These are phyloP conservation scores for Hermaeophaga mercurialis DNA, from an alignment of 2,888 invertebrate genomes.

Conservation along the genomic window DNA sequence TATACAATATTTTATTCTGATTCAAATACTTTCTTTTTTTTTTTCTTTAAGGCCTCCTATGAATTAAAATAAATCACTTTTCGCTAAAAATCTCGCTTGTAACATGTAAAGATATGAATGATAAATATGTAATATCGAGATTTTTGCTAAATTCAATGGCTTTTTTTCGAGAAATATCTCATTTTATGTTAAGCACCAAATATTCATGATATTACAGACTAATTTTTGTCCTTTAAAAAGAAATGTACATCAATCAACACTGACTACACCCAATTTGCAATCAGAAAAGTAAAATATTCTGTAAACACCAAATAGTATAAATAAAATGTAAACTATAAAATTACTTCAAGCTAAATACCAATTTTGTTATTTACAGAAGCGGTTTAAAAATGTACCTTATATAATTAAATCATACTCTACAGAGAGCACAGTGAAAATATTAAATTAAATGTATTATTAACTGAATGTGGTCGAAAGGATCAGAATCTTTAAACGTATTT, in stretches of 20 bases:
- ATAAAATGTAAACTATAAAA: too few relatives aligned
- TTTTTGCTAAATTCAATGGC: slow-evolving; percentile 20
- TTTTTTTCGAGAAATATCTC: slow-evolving; percentile 24
- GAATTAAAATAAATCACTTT: neutral
- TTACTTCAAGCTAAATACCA: too few relatives aligned
- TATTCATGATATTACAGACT: slow-evolving; percentile 32
- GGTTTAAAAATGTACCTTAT: too few relatives aligned
- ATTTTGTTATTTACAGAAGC: too few relatives aligned
- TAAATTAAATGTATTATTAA: too few relatives aligned
- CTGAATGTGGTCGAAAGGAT: too few relatives aligned
- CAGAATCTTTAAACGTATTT: too few relatives aligned
- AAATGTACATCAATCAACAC: slow-evolving; percentile 17
- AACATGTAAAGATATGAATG: slow-evolving; percentile 38
- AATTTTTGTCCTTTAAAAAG: slow-evolving; percentile 20
- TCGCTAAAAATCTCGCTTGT: slow-evolving; percentile 4
- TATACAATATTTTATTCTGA: too few relatives aligned
- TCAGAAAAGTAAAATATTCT: slow-evolving; percentile 1
- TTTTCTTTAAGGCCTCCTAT: neutral
- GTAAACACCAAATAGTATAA: too few relatives aligned
- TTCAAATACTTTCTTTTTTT: too few relatives aligned
- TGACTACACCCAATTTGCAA: slow-evolving; percentile 16
- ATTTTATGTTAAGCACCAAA: slow-evolving; percentile 32
- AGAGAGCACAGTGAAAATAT: too few relatives aligned
- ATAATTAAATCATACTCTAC: too few relatives aligned
- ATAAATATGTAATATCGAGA: slow-evolving; percentile 37